Evolutionary conservation across 2,797 vertebrate genomes (phyloP), one percentile per base, ranked within the genome.

Genomic region (Chaenodraco wilsoni): DNA sequence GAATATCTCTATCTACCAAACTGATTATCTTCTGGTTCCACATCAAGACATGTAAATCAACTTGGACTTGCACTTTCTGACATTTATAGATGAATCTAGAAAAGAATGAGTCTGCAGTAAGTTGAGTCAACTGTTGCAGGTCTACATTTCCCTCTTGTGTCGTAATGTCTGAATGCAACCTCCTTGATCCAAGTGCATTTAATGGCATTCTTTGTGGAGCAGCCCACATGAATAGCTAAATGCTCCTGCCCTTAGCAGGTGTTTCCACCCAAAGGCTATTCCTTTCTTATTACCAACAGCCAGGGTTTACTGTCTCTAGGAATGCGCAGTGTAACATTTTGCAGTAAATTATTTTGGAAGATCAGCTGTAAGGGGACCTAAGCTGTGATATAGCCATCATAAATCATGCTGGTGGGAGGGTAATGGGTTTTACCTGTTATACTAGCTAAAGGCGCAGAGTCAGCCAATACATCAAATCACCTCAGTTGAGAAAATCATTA

Each of bases 361-460:
- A 90, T 83, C 79, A 89, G 84, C 85, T 81, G 82, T 87, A 85
- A 73, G 81, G 79, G 79, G 87, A 84, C 79, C 79, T 78, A 81
- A 76, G 85, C 84, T 75, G 70, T 70, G 78, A 88, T 86, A 70
- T 69, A 81, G 72, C 82, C 79, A 58, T 90, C 87, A 89, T 91
- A 91, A 91, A 91, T 89, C 87, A 89, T 82, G 69, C 79, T 71
- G 68, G 86, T 88, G 87, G 83, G 90, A 91, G 84, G 88, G 82
- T 89, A 91, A 89, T 92, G 86, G 85, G 83, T 91, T 91, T 91
- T 89, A 90, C 86, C 85, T 90, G 87, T 91, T 91, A 85, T 87
- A 87, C 87, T 86, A 87, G 84, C 89, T 84, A 90, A 91, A 92
- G 91, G 85, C 84, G 81, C 85, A 65, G 87, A 90, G 84, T 92